Conservation (phyloP, 2,888 invertebrate species). For the Fragum whitleyi region DNA sequence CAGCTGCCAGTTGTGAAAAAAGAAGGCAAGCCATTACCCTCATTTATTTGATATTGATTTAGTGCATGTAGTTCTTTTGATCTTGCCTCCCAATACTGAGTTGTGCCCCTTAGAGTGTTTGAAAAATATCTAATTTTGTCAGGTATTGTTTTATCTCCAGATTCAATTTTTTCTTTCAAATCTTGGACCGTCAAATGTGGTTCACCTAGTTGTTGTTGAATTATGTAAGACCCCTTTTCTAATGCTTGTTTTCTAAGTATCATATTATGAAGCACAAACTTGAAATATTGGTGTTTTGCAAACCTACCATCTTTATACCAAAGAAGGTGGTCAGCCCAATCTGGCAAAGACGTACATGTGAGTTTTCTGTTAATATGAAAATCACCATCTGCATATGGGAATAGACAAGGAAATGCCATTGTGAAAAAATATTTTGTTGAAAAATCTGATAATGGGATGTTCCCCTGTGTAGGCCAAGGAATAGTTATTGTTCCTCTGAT, state of each 20-base stretch:
- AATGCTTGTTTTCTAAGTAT: conserved; percentile 61
- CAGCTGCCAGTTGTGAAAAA: conserved; percentile 33
- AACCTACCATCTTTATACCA: conserved; percentile 60
- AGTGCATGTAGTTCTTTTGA: conserved; percentile 8
- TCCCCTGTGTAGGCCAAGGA: conserved; percentile 63
- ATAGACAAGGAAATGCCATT: conserved; percentile 63
- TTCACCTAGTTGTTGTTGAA: conserved; percentile 66
- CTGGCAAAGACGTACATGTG: conserved; percentile 49
- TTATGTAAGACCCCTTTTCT: conserved; percentile 57
- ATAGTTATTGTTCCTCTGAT: conserved; percentile 30
- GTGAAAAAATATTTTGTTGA: conserved; percentile 62
- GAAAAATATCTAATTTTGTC: conserved; percentile 13
- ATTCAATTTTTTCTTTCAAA: conserved; percentile 45
- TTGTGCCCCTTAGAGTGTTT: neutral
- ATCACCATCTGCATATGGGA: conserved; percentile 64
- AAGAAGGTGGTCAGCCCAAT: conserved; percentile 63
- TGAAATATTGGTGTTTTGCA: conserved; percentile 53
- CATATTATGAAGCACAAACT: conserved; percentile 50
- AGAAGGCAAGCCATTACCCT: conserved; percentile 44
- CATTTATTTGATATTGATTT: conserved; percentile 10
- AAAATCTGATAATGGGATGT: conserved; percentile 63
- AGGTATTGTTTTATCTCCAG: conserved; percentile 37
- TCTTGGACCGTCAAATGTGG: conserved; percentile 53
- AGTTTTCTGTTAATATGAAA: conserved; percentile 57
- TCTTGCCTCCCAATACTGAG: conserved; percentile 16